phyloP scores from a whole-genome alignment of 2,113 vertebrate genomes.

The Toxotes chatareus region DNA sequence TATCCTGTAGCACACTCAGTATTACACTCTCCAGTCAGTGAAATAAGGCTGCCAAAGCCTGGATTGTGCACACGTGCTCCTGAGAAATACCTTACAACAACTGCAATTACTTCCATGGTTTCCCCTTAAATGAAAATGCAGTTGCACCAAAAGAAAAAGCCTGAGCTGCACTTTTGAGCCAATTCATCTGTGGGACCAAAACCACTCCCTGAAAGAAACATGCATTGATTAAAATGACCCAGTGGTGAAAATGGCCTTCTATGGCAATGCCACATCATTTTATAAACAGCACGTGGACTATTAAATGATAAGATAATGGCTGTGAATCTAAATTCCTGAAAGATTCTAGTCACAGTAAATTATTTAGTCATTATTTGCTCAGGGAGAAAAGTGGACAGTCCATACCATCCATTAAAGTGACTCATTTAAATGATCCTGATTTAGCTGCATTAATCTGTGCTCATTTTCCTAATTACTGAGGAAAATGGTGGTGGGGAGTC shows the following conservation, averaged over 20 bases:
- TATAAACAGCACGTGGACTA: conserved; percentile 16
- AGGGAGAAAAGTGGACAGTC: neutral
- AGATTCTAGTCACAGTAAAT: conserved; percentile 8
- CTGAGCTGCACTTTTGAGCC: conserved; percentile 20
- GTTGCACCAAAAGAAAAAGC: conserved; percentile 9
- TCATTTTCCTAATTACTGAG: neutral
- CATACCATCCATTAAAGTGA: neutral
- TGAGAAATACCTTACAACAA: conserved; percentile 9
- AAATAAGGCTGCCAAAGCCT: conserved; percentile 3
- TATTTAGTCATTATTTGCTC: neutral
- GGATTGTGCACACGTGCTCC: neutral
- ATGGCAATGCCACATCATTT: conserved; percentile 11
- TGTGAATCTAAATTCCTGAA: neutral
- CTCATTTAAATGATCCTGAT: neutral
- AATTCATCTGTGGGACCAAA: conserved; percentile 39
- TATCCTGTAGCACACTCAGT: neutral
- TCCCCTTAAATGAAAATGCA: neutral
- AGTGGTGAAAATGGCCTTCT: conserved; percentile 8
- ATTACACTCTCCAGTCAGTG: neutral
- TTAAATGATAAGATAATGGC: conserved; percentile 32
- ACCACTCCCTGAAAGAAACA: conserved; percentile 28
- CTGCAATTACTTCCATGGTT: neutral
- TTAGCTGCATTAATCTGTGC: neutral
- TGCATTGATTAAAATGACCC: conserved; percentile 34
- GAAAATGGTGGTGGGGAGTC: conserved; percentile 1